Evolutionary conservation across 1,140 invertebrate genomes (phyloP), one percentile per base, ranked within the genome.

Genomic region (Cotesia typhae): DNA sequence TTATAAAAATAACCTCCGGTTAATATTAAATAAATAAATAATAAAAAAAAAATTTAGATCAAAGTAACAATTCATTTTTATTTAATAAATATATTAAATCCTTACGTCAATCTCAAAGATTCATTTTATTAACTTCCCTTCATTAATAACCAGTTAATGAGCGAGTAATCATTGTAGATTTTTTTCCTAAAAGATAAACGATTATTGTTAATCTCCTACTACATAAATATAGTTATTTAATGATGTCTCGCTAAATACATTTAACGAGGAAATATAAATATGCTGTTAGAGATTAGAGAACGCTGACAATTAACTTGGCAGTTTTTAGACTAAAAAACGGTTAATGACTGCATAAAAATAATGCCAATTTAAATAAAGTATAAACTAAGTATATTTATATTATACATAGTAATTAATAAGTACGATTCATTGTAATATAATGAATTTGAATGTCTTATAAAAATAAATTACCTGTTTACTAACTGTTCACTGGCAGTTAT

Each of bases 101-200:
- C 59, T 60, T 20, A 60, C 28, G 59, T 60, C 59, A 60, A 12
- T 60, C 59, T 20, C 9, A 6, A 60, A 36, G 20, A 17, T 36
- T 3, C 9, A 60, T 28, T 35, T 35, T 60, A 20, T 28, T 4
- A 28, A 60, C 20, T 60, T 35, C 20, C 20, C 59, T 28, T 60
- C n/a, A 12, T 7, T 5, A 35, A 60, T 60, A 60, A 60, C 59
- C 5, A 60, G 59, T 7, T 60, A 60, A 36, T 60, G 59, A 60
- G 14, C 28, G 12, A 12, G 59, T 60, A 35, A 60, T 60, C 28
- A 28, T 36, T 20, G 20, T 36, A 14, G 9, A 36, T 20, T 20
- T 55, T 41, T 41, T 41, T 41, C 10, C 10, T 41, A 41, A 41
- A 6, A 2, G 41, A 41, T 41, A 41, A 41, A 41, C 41, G 41